Evolutionary conservation across 1,140 invertebrate genomes (phyloP).

Genomic region (Dufourea novaeangliae): DNA sequence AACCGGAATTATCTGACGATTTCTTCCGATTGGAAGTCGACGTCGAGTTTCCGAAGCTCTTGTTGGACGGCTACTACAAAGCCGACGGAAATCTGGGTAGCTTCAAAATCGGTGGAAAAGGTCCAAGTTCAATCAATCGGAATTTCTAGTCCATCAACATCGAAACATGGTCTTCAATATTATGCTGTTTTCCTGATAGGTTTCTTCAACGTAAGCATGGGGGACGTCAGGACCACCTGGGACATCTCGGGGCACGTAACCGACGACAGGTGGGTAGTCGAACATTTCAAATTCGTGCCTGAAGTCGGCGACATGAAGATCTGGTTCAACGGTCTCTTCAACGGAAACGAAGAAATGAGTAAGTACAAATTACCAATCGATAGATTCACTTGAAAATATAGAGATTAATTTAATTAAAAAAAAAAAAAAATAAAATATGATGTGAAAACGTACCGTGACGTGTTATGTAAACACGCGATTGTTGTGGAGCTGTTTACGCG

Average conservation of each 20-base stretch:
- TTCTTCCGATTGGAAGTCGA: slow-evolving; percentile 82
- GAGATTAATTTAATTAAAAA: too few relatives aligned
- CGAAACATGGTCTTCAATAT: too few relatives aligned
- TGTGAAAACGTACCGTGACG: not conserved
- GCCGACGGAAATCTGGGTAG: slow-evolving; percentile 80
- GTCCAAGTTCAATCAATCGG: slow-evolving; percentile 55
- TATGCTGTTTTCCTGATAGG: slow-evolving; percentile 66
- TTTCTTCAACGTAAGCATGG: slow-evolving; percentile 75
- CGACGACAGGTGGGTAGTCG: slow-evolving; percentile 77
- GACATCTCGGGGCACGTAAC: slow-evolving; percentile 70
- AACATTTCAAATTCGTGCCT: slow-evolving; percentile 85
- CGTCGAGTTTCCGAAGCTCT: slow-evolving; percentile 78
- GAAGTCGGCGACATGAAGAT: slow-evolving; percentile 83
- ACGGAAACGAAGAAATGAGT: slow-evolving; percentile 83
- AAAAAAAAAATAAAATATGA: too few relatives aligned
- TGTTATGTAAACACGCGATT: not conserved
- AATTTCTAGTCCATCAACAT: too few relatives aligned
- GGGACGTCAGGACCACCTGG: slow-evolving; percentile 69
- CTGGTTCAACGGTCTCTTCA: slow-evolving; percentile 82
- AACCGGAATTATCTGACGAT: slow-evolving; percentile 81
- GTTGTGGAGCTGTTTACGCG: too few relatives aligned
- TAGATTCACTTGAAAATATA: not conserved
- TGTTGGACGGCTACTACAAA: slow-evolving; percentile 80
- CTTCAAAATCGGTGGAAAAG: slow-evolving; percentile 81
- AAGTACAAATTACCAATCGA: slow-evolving; percentile 66